A percentile compares a stretch with the other conserved stretches of the same genome.
phyloP scores from a whole-genome alignment of 2,888 invertebrate genomes.

The Acanthacorydalis orientalis region DNA sequence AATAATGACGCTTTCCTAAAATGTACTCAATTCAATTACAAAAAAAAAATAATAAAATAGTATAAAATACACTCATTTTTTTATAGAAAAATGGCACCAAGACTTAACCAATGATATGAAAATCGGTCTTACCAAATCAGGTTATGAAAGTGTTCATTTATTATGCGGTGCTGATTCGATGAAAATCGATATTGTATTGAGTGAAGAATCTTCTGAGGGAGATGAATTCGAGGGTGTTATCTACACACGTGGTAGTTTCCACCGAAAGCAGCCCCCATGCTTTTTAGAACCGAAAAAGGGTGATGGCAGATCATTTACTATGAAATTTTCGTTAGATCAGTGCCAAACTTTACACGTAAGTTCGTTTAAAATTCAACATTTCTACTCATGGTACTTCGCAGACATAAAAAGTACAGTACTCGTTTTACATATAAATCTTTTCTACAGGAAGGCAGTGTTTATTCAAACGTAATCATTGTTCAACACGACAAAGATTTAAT shows the following conservation, averaged over 20 bases:
- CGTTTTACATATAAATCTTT: neutral
- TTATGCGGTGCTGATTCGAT: slow-evolving; percentile 39
- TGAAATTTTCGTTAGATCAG: slow-evolving; percentile 36
- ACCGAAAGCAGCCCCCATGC: slow-evolving; percentile 36
- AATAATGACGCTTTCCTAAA: too few species aligned
- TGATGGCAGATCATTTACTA: slow-evolving; percentile 27
- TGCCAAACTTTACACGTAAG: slow-evolving; percentile 34
- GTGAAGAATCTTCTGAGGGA: slow-evolving; percentile 27
- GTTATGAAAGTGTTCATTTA: slow-evolving; percentile 36
- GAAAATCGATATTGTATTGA: slow-evolving; percentile 21
- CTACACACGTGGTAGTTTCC: slow-evolving; percentile 42
- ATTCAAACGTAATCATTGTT: slow-evolving; percentile 41
- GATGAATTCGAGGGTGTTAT: slow-evolving; percentile 41
- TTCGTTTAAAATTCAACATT: slow-evolving; percentile 1
- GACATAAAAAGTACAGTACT: too few species aligned
- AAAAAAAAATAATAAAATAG: too few species aligned
- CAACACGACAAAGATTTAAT: slow-evolving; percentile 49
- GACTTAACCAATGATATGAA: slow-evolving; percentile 36
- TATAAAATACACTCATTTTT: too few species aligned
- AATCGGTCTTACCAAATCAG: slow-evolving; percentile 36
- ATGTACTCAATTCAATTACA: too few species aligned
- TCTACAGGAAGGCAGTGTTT: slow-evolving; percentile 32
- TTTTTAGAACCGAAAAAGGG: slow-evolving; percentile 31
- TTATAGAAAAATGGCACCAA: slow-evolving; percentile 28
- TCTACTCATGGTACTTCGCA: too few species aligned